Conservation (phyloP, 2,888 invertebrate species). For the Nemurella pictetii region DNA sequence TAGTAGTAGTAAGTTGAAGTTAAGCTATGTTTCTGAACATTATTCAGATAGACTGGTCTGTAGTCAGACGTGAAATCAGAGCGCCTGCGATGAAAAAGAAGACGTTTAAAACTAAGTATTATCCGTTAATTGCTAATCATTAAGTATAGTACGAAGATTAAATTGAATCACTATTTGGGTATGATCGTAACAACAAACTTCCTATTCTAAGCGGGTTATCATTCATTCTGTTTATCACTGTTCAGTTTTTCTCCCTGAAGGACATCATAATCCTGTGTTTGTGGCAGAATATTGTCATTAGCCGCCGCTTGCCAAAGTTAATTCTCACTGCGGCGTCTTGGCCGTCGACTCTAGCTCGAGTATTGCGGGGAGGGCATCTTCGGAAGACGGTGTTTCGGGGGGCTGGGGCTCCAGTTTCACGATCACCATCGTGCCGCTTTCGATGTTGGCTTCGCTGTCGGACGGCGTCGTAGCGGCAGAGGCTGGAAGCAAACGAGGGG, state of each 20-base stretch:
- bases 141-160: background rate
- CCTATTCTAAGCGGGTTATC: background rate
- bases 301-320: background rate
- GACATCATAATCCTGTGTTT: background rate
- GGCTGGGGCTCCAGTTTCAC: background rate
- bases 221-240: background rate
- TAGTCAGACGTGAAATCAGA: background rate
- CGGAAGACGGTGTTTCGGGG: background rate
- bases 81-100: background rate
- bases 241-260: background rate
- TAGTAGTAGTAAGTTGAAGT: background rate
- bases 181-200: background rate
- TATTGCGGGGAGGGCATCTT: background rate
- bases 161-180: background rate
- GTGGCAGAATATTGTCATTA: background rate
- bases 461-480: background rate
- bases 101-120: background rate
- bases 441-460: background rate
- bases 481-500: background rate
- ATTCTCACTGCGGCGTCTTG: background rate
- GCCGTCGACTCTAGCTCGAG: background rate
- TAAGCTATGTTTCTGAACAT: background rate
- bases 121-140: background rate
- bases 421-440: background rate
- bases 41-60: background rate